These are phyloP conservation scores for Drosophila diplacantha DNA, from an alignment of 2,888 invertebrate species.

Conservation along the genomic window DNA sequence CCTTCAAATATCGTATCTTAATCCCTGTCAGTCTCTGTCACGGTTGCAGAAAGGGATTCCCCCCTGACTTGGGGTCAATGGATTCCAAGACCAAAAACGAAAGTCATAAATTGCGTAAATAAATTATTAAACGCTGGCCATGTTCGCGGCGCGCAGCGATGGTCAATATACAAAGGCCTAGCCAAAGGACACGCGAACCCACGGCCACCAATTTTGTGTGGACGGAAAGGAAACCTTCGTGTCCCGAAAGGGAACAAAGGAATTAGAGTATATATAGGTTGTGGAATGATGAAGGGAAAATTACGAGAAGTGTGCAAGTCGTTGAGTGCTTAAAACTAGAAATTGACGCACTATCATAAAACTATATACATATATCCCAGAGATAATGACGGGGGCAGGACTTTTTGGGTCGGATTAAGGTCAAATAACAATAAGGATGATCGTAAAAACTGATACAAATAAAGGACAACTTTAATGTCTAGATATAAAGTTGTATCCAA, in stretches of 20 bases:
- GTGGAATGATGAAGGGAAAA: conserved; percentile 10
- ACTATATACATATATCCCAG: conserved; percentile 4
- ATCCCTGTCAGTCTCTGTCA: neutral
- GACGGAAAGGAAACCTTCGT: conserved; percentile 22
- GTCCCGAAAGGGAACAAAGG: conserved; percentile 25
- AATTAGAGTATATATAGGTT: conserved; percentile 5
- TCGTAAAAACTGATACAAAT: conserved; percentile 5
- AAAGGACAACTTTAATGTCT: neutral
- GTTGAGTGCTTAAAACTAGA: conserved; percentile 23
- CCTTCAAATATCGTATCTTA: neutral
- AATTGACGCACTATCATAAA: conserved; percentile 37
- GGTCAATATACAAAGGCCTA: conserved; percentile 26
- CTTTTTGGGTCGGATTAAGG: conserved; percentile 41
- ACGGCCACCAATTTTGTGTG: conserved; percentile 4
- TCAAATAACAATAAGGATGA: conserved; percentile 27
- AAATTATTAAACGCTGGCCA: conserved; percentile 54
- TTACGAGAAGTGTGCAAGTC: conserved; percentile 14
- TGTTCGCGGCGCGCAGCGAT: conserved; percentile 28
- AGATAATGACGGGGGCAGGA: conserved; percentile 32
- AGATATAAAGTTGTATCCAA: neutral
- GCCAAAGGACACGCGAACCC: conserved; percentile 31
- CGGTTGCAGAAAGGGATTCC: neutral
- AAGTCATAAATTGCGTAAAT: conserved; percentile 68
- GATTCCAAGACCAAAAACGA: conserved; percentile 30
- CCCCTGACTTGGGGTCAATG: conserved; percentile 55